phyloP scores from a whole-genome alignment of 2,797 vertebrate genomes.

The Tarsius wallacei region DNA sequence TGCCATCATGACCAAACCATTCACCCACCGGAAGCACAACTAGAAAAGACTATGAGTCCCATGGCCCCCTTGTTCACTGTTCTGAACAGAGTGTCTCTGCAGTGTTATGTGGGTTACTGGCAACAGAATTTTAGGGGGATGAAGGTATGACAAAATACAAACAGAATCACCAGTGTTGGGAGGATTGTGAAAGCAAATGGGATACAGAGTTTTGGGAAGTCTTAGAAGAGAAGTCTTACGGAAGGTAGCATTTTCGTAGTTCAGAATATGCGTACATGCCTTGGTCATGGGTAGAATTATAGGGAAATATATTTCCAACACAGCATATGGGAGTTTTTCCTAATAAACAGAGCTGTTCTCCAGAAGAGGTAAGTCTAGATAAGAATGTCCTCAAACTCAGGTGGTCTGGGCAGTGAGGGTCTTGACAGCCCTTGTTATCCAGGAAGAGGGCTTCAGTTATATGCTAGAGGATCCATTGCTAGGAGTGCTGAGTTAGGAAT shows the following conservation, averaged over 20 bases:
- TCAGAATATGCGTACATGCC: constrained; percentile 6
- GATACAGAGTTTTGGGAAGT: background rate
- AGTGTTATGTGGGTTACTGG: background rate
- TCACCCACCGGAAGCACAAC: background rate
- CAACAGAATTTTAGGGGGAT: background rate
- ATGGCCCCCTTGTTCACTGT: background rate
- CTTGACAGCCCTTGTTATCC: background rate
- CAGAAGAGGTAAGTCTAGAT: background rate
- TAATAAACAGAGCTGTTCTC: background rate
- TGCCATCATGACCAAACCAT: background rate
- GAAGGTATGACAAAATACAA: background rate
- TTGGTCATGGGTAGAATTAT: background rate
- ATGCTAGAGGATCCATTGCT: background rate
- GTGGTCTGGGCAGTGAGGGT: background rate
- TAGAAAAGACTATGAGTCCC: background rate
- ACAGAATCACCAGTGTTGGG: background rate
- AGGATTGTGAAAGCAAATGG: background rate
- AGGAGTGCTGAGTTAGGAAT: background rate
- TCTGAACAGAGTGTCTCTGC: background rate
- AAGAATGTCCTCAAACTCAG: background rate
- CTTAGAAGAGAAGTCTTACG: background rate
- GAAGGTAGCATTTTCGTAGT: background rate
- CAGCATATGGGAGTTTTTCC: background rate
- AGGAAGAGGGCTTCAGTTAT: background rate
- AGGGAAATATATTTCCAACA: background rate